phyloP scores from a whole-genome alignment of 2,113 vertebrate species.

The Seriola aureovittata region DNA sequence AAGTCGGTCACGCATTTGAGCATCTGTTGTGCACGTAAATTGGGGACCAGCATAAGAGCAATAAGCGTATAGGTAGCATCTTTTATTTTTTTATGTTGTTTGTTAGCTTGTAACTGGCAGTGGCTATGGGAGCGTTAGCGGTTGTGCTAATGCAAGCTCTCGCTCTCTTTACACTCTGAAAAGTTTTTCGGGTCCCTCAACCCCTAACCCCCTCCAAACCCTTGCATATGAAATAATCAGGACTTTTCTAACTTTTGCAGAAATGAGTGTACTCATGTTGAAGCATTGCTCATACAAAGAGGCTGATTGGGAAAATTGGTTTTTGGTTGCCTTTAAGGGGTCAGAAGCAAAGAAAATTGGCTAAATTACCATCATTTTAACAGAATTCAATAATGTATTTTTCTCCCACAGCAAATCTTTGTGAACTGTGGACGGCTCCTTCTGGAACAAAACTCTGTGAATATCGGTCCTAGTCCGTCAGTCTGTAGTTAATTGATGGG shows the following conservation, averaged over 20 bases:
- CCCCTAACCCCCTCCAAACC: too few relatives aligned
- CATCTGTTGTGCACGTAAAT: too few relatives aligned
- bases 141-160: too few relatives aligned
- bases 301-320: not conserved
- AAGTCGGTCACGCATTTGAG: too few relatives aligned
- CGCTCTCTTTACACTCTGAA: too few relatives aligned
- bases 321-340: not conserved
- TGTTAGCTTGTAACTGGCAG: too few relatives aligned
- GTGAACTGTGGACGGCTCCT: not conserved
- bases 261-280: not conserved
- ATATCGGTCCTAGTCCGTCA: constrained; percentile 7
- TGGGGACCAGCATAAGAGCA: too few relatives aligned
- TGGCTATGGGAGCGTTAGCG: too few relatives aligned
- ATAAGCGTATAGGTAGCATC: too few relatives aligned
- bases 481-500: constrained; percentile 44
- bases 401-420: not conserved
- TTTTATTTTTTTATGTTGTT: too few relatives aligned
- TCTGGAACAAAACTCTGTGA: not conserved
- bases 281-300: not conserved
- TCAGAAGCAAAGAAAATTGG: not conserved
- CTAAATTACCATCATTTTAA: not conserved
- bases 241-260: not conserved
- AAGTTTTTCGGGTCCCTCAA: too few relatives aligned
- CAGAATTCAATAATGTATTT: constrained; percentile 7
- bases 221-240: not conserved